phyloP scores from a whole-genome alignment of 2,113 vertebrate genomes.

The Girardinichthys multiradiatus region DNA sequence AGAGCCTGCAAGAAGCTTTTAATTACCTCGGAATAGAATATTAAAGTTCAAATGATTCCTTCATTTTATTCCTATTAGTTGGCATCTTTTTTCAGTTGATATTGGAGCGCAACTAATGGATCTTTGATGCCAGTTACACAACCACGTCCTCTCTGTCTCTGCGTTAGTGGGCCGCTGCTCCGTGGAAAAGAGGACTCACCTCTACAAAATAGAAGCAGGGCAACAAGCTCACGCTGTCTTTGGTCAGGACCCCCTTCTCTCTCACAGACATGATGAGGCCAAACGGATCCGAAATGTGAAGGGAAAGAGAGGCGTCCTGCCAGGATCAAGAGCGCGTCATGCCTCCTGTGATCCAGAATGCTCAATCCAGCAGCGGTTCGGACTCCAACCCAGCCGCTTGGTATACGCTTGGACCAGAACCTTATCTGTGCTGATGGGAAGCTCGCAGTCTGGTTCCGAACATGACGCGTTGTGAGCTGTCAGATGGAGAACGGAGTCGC shows the following conservation, averaged over 20 bases:
- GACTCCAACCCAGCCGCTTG: no score
- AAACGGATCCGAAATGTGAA: conserved; percentile 26
- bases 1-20: no score
- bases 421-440: conserved; percentile 1
- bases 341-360: conserved; percentile 2
- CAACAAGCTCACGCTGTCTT: conserved; percentile 95
- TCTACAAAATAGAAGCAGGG: conserved; percentile 99
- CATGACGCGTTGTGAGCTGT: conserved; percentile 21
- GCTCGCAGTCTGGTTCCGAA: conserved; percentile 14
- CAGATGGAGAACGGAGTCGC: conserved; percentile 21
- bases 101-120: no score
- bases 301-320: conserved; percentile 24
- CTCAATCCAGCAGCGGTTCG: no score
- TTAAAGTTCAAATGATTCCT: no score
- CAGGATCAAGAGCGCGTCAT: conserved; percentile 66
- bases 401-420: not conserved
- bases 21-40: no score
- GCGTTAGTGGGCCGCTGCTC: no score
- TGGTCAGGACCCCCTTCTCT: conserved; percentile 86
- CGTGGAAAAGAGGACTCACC: conserved; percentile 79
- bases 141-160: no score
- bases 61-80: no score
- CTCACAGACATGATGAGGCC: conserved; percentile 87
- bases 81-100: no score
- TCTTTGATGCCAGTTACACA: no score